Conservation (phyloP, 2,113 vertebrate species). For the Periophthalmodon schlosseri region DNA sequence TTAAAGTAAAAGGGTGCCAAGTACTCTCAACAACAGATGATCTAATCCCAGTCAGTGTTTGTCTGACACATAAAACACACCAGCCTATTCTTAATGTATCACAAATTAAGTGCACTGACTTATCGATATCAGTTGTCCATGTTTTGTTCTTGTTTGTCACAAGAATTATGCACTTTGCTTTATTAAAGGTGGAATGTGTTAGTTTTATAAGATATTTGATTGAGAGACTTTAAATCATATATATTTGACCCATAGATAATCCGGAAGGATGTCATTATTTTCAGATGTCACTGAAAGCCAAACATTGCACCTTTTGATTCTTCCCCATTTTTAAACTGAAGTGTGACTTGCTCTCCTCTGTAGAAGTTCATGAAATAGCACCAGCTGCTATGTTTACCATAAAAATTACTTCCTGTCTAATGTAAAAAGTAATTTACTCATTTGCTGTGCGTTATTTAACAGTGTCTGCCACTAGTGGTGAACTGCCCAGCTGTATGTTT, state of each 20-base stretch:
- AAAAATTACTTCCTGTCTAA: conserved; percentile 9
- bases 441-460: not conserved
- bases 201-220: not conserved
- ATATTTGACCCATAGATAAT: not conserved
- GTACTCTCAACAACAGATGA: conserved; percentile 10
- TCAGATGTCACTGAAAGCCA: not conserved
- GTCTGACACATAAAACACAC: not conserved
- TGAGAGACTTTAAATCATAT: not conserved
- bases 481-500: not conserved
- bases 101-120: conserved; percentile 50
- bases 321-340: not conserved
- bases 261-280: not conserved
- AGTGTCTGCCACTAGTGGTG: not conserved
- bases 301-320: not conserved
- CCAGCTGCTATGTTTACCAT: conserved; percentile 52
- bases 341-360: conserved; percentile 20
- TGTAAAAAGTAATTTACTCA: not conserved
- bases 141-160: conserved; percentile 35
- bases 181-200: conserved; percentile 28
- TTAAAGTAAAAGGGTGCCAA: conserved; percentile 22
- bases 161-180: conserved; percentile 53
- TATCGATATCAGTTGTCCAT: conserved; percentile 34
- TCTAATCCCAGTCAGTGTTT: conserved; percentile 14
- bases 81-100: conserved; percentile 14
- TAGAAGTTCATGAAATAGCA: conserved; percentile 25